phyloP scores from a whole-genome alignment of 1,140 invertebrate species.

The Drosophila micromelanica region DNA sequence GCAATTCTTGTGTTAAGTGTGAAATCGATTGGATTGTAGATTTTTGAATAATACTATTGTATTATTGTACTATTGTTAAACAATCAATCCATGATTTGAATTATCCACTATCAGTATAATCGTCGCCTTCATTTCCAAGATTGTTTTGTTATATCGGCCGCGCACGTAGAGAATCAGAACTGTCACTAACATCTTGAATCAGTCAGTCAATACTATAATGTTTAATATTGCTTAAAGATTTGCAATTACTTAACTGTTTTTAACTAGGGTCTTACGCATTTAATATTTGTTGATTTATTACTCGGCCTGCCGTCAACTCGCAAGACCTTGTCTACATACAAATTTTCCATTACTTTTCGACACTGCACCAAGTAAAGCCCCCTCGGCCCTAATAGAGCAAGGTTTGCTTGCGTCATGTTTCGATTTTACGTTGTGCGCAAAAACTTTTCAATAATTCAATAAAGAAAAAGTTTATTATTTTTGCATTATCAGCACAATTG shows the following conservation, averaged over 20 bases:
- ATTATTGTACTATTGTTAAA: too few relatives aligned
- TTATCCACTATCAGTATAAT: too few relatives aligned
- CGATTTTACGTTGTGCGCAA: slow-evolving; percentile 1
- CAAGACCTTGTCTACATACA: neutral
- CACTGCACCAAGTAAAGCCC: slow-evolving; percentile 8
- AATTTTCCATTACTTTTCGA: slow-evolving; percentile 8
- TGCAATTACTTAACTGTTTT: neutral
- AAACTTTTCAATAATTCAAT: slow-evolving; percentile 29
- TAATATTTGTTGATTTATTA: slow-evolving; percentile 12
- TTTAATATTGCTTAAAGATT: too few relatives aligned
- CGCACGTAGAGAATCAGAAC: too few relatives aligned
- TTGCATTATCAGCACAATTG: slow-evolving; percentile 31
- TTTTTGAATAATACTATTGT: too few relatives aligned
- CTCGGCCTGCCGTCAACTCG: neutral
- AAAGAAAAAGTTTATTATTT: slow-evolving; percentile 21
- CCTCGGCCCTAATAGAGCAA: neutral
- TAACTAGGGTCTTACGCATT: neutral
- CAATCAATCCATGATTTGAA: too few relatives aligned
- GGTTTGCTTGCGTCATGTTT: slow-evolving; percentile 18
- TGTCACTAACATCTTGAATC: neutral
- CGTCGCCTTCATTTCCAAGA: too few relatives aligned
- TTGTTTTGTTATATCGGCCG: too few relatives aligned
- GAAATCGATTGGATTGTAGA: too few relatives aligned
- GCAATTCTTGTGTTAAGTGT: too few relatives aligned
- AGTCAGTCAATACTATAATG: neutral